Evolutionary conservation across 1,140 invertebrate genomes (phyloP), one percentile per base, ranked within the genome.

Genomic region (Cyclargus thomasi): DNA sequence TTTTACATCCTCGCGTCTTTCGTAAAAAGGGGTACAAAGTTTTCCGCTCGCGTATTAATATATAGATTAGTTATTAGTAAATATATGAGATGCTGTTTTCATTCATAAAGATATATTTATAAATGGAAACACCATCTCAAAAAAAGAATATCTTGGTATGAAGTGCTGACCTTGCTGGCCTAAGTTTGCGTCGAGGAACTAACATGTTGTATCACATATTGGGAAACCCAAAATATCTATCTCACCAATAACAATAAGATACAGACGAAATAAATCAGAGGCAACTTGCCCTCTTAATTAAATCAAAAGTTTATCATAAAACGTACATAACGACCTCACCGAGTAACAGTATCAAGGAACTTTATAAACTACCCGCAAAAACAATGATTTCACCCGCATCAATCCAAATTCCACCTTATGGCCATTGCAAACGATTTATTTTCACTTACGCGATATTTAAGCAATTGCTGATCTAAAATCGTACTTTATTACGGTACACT

Each of bases 281-380:
- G 63, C 68, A 66, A 53, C 71, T 70, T 57, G 70, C 74, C 74
- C 67, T 80, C 70, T 76, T 85, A 85, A 87, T 87, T 87, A 87
- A 83, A 76, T 83, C 77, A 75, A 74, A 76, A 81, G 80, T 85
- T 83, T 84, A 84, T 83, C 85, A 87, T 85, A 85, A 85, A 72
- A 72, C 72, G 74, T 77, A 81, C 82, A 81, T 85, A 84, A 84
- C 81, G 73, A 81, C 81, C 81, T 71, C 68, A 70, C 67, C 71
- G 70, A 65, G 76, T 74, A 77, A 80, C 80, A 80, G 63, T 77
- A 71, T 78, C 74, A 77, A 70, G 67, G 67, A 70, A 74, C 72
- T 75, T 75, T 70, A 62, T 69, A 71, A 74, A 71, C 72, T 73
- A 70, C 71, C 47, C 70, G 36, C 67, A 64, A 21, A 66, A 70